Conservation (phyloP, 2,113 vertebrate species). For the Oncorhynchus kisutch region DNA sequence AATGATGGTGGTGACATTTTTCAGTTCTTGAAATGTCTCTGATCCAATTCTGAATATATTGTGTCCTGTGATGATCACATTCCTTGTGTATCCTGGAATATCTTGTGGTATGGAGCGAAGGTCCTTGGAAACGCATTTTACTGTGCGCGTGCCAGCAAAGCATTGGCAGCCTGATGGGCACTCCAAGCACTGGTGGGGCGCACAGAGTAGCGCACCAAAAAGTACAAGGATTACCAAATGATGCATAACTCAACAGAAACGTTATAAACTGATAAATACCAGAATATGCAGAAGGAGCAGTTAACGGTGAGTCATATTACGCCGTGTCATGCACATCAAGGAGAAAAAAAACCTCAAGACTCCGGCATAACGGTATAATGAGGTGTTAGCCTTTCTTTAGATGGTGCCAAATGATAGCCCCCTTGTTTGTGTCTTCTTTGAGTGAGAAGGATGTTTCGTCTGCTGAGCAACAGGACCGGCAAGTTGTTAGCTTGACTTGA, state of each 20-base stretch:
- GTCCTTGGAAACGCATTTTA: conserved; percentile 71
- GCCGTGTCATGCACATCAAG: background rate
- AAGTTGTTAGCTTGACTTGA: background rate
- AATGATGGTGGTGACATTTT: conserved; percentile 71
- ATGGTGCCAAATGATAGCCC: background rate
- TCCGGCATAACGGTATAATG: too few species aligned
- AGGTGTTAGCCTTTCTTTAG: background rate
- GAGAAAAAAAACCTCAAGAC: too few species aligned
- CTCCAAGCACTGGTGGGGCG: conserved; percentile 38
- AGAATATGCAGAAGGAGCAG: background rate
- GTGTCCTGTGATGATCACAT: conserved; percentile 71
- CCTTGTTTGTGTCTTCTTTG: background rate
- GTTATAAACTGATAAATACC: background rate
- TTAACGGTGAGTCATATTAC: background rate
- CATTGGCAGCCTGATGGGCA: conserved; percentile 77
- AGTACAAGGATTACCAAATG: conserved; percentile 36
- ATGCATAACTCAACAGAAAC: conserved; percentile 55
- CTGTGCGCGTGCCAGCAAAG: conserved; percentile 62
- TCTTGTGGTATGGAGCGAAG: conserved; percentile 61
- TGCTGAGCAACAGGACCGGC: background rate
- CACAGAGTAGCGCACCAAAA: conserved; percentile 58
- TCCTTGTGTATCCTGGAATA: conserved; percentile 67
- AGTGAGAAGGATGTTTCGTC: background rate
- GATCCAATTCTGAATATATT: conserved; percentile 62
- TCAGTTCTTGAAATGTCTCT: conserved; percentile 61